Conservation (phyloP, 1,140 invertebrate genomes). For the Monochamus saltuarius region DNA sequence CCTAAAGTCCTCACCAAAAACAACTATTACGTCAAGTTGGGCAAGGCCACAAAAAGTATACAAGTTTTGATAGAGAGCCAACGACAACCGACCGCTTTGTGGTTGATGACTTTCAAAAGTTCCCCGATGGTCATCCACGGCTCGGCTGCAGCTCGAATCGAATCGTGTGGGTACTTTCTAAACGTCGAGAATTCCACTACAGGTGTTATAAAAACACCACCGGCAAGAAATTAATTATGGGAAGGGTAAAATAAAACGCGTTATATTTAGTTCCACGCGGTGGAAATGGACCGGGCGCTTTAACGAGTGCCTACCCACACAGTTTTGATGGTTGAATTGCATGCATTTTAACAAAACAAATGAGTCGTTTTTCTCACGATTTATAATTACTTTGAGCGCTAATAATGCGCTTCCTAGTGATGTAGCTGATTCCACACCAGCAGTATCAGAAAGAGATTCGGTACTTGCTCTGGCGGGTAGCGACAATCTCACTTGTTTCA, state of each 20-base stretch:
- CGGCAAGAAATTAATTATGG: too few species aligned
- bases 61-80: neutral
- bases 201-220: too few species aligned
- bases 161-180: too few species aligned
- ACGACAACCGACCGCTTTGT: neutral
- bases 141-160: too few species aligned
- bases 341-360: constrained; percentile 25
- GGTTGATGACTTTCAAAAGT: neutral
- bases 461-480: neutral
- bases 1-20: neutral
- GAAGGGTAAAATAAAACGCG: too few species aligned
- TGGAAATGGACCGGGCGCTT: neutral
- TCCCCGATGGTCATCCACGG: too few species aligned
- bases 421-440: constrained; percentile 12
- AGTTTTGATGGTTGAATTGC: constrained; percentile 4
- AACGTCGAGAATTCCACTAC: too few species aligned
- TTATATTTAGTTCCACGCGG: too few species aligned
- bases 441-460: neutral
- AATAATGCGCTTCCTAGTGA: constrained; percentile 8
- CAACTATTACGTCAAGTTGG: neutral
- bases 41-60: neutral
- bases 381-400: constrained; percentile 13
- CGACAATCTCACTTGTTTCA: neutral
- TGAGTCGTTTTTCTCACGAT: constrained; percentile 28
- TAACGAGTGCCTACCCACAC: constrained; percentile 9